These are phyloP conservation scores for Epirrhoe alternata DNA, from an alignment of 2,888 invertebrate species.

Conservation along the genomic window DNA sequence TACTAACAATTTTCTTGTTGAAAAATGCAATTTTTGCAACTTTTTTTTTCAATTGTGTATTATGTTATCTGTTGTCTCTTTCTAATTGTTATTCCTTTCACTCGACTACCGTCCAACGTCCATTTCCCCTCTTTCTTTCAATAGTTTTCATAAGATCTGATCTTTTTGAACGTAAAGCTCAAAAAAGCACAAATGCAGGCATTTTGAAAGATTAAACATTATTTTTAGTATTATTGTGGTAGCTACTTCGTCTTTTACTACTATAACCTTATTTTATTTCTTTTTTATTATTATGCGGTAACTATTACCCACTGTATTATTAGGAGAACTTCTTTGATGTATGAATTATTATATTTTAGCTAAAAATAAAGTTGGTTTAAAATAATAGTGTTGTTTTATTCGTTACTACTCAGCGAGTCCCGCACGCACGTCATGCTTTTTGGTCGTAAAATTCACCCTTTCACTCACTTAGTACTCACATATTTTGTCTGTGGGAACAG, in stretches of 20 bases:
- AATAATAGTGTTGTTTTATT: constrained; percentile 67
- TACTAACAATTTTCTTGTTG: neutral
- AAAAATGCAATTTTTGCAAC: constrained; percentile 9
- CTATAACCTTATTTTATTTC: constrained; percentile 48
- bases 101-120: constrained; percentile 75
- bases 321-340: constrained; percentile 83
- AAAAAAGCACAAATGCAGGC: constrained; percentile 58
- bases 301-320: constrained; percentile 76
- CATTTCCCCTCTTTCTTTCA: constrained; percentile 54
- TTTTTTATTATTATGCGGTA: constrained; percentile 69
- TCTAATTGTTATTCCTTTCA: constrained; percentile 51
- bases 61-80: constrained; percentile 40
- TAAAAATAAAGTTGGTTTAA: constrained; percentile 86
- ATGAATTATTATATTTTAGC: constrained; percentile 86
- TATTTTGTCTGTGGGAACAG: too few species aligned
- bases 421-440: too few species aligned
- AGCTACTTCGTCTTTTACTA: constrained; percentile 64
- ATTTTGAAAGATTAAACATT: constrained; percentile 46
- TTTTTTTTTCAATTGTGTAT: constrained; percentile 24
- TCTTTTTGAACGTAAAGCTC: constrained; percentile 50
- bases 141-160: constrained; percentile 62
- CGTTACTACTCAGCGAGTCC: neutral
- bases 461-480: too few species aligned
- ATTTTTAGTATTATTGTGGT: constrained; percentile 63
- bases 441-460: too few species aligned